These are phyloP conservation scores for Melipona beecheii DNA, from an alignment of 2,888 invertebrate species.

Conservation along the genomic window DNA sequence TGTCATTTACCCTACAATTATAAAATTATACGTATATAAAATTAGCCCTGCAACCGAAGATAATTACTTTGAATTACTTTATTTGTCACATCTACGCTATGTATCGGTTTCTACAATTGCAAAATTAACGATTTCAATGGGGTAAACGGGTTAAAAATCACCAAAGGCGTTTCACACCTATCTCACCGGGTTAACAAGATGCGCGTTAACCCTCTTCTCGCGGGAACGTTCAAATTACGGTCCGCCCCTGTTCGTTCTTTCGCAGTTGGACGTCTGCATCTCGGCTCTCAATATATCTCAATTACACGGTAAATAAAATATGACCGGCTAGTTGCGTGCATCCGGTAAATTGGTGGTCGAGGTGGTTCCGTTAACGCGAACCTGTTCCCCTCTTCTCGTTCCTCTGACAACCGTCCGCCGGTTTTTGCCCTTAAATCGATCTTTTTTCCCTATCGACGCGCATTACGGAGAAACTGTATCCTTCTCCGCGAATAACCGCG, in stretches of 20 bases:
- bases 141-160: background rate
- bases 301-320: slow-evolving; percentile 82
- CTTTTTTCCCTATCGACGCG: background rate
- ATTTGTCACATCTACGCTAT: background rate
- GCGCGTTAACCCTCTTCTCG: slow-evolving; percentile 66
- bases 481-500: background rate
- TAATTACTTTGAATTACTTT: background rate
- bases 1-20: too few relatives aligned
- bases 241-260: slow-evolving; percentile 64
- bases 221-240: slow-evolving; percentile 68
- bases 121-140: background rate
- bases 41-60: background rate
- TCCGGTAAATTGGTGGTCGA: slow-evolving; percentile 77
- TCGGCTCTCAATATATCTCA: slow-evolving; percentile 81
- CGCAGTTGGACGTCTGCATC: slow-evolving; percentile 77
- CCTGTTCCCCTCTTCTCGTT: slow-evolving; percentile 59
- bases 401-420: background rate
- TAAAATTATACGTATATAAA: too few relatives aligned
- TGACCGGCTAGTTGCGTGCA: slow-evolving; percentile 79
- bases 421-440: slow-evolving; percentile 37
- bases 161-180: background rate
- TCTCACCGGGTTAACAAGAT: slow-evolving; percentile 64
- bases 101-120: background rate
- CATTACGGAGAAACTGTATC: slow-evolving; percentile 1
- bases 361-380: slow-evolving; percentile 72